Conservation (phyloP, 2,797 vertebrate species). For the Denticeps clupeoides region DNA sequence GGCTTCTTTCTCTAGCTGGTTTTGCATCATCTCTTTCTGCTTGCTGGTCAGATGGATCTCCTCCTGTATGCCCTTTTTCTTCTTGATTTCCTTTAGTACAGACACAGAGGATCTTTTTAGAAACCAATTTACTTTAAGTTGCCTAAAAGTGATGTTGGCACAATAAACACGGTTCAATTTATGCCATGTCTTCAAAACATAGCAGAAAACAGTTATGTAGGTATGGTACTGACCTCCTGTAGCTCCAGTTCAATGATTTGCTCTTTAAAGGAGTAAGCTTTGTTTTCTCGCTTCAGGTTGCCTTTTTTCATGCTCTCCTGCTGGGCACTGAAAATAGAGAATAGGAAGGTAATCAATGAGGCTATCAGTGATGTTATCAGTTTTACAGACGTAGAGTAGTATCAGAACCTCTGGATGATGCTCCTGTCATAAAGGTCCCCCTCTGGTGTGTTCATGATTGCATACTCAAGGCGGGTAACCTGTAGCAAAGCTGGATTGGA, state of each 20-base stretch:
- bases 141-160: no score
- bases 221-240: slow-evolving; percentile 70
- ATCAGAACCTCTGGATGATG: slow-evolving; percentile 93
- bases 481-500: slow-evolving; percentile 66
- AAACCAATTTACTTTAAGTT: no score
- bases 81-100: slow-evolving; percentile 79
- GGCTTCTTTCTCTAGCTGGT: slow-evolving; percentile 80
- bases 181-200: no score
- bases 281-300: slow-evolving; percentile 96
- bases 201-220: no score
- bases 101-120: slow-evolving; percentile 9
- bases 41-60: slow-evolving; percentile 88
- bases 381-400: no score
- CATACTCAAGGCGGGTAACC: slow-evolving; percentile 83
- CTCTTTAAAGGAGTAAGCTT: slow-evolving; percentile 95
- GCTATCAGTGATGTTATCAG: no score
- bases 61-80: slow-evolving; percentile 95
- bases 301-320: slow-evolving; percentile 86
- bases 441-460: slow-evolving; percentile 81
- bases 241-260: slow-evolving; percentile 96
- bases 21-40: slow-evolving; percentile 89
- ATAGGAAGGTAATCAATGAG: neutral
- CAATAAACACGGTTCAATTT: neutral
- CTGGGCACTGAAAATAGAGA: slow-evolving; percentile 64
- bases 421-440: slow-evolving; percentile 87